phyloP scores from a whole-genome alignment of 1,140 invertebrate species.

The Proales similis region DNA sequence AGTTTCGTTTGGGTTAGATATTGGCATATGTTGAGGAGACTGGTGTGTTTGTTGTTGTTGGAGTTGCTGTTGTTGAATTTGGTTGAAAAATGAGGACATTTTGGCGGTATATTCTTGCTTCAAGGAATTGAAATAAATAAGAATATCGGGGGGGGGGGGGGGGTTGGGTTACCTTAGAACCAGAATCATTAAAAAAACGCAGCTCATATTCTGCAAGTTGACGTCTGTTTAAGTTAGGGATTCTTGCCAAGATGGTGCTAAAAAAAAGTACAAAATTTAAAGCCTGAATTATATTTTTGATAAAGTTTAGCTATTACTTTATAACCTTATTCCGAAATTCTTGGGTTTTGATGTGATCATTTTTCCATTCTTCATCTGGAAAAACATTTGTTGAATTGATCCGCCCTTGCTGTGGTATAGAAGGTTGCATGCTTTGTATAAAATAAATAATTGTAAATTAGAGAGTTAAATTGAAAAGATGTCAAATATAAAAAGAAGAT shows the following conservation, averaged over 20 bases:
- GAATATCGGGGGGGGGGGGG: background rate
- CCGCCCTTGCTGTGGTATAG: too few relatives aligned
- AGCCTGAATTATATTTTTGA: background rate
- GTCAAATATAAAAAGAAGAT: too few relatives aligned
- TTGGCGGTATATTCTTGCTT: slow-evolving; percentile 7
- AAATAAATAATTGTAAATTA: too few relatives aligned
- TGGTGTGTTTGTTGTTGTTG: background rate
- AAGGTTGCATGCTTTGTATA: too few relatives aligned
- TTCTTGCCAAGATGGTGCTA: slow-evolving; percentile 7
- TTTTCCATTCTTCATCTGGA: slow-evolving; percentile 36
- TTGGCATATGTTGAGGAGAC: background rate
- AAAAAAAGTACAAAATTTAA: background rate
- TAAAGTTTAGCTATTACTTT: background rate
- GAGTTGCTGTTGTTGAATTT: slow-evolving; percentile 9
- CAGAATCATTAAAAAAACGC: slow-evolving; percentile 13
- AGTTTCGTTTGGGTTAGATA: background rate
- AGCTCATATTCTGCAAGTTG: slow-evolving; percentile 3
- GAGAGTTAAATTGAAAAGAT: too few relatives aligned
- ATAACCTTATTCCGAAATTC: slow-evolving; percentile 6
- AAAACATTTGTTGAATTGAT: background rate
- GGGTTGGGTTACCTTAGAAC: background rate
- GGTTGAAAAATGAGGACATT: slow-evolving; percentile 1
- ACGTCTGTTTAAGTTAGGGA: background rate
- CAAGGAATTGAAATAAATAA: background rate
- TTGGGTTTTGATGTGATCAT: slow-evolving; percentile 1